Percentiles rank a stretch among this genome's conserved stretches.
phyloP scores from a whole-genome alignment of 2,888 invertebrate genomes.

The Scaeva pyrastri region DNA sequence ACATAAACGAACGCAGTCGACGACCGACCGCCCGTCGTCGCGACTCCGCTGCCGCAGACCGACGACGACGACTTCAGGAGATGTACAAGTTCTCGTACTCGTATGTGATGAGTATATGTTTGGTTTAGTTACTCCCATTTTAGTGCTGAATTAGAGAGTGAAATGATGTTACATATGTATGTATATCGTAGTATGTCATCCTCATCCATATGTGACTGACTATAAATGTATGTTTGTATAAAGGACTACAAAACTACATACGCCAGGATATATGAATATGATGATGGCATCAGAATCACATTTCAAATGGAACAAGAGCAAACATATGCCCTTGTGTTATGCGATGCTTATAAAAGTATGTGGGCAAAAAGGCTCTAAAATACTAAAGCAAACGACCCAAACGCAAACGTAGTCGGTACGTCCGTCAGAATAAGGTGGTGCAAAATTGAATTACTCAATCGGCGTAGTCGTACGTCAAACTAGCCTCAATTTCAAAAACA shows the following conservation, averaged over 20 bases:
- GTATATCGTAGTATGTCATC: background rate
- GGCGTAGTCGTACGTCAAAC: no score
- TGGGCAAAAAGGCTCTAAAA: conserved; percentile 21
- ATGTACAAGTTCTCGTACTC: no score
- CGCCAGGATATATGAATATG: background rate
- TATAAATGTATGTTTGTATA: background rate
- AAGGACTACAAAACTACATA: background rate
- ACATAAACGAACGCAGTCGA: conserved; percentile 61
- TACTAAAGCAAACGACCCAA: background rate
- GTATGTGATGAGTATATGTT: background rate
- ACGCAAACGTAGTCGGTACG: no score
- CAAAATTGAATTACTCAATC: no score
- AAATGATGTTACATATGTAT: conserved; percentile 29
- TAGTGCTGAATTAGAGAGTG: conserved; percentile 50
- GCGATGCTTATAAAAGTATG: no score
- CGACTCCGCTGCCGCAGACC: no score
- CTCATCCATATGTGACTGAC: conserved; percentile 17
- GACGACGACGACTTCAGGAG: no score
- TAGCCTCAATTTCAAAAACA: no score
- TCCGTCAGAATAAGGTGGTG: no score
- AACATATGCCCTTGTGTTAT: conserved; percentile 40
- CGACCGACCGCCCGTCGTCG: no score
- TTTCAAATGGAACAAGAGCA: conserved; percentile 36
- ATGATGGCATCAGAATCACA: conserved; percentile 39
- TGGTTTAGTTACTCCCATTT: conserved; percentile 21